These are phyloP conservation scores for Pasiphila rectangulata DNA, from an alignment of 2,888 invertebrate species.

Conservation along the genomic window DNA sequence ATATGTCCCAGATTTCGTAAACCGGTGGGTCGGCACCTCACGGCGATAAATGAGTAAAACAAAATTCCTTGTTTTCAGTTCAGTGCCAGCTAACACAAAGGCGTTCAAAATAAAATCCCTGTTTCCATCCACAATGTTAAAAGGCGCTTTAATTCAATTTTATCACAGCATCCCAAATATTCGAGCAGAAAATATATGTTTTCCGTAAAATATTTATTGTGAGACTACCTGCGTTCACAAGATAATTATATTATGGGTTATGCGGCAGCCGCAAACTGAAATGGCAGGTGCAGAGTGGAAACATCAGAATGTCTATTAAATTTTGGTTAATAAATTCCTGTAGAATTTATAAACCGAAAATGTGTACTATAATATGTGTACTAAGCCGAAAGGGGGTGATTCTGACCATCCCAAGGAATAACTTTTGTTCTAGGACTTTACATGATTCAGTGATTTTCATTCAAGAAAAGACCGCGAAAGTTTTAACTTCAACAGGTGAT, in stretches of 20 bases:
- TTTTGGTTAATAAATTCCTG: background rate
- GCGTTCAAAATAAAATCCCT: background rate
- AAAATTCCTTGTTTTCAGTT: too few relatives aligned
- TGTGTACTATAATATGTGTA: too few relatives aligned
- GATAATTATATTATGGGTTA: conserved; percentile 11
- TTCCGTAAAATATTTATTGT: conserved; percentile 10
- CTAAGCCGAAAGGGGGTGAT: too few relatives aligned
- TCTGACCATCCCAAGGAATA: too few relatives aligned
- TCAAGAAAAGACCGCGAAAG: too few relatives aligned
- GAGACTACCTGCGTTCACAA: conserved; percentile 9
- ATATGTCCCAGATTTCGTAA: too few relatives aligned
- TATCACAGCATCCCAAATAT: background rate
- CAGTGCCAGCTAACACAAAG: background rate
- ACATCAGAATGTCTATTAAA: background rate
- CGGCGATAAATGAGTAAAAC: too few relatives aligned
- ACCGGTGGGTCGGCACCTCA: too few relatives aligned
- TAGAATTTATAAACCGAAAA: too few relatives aligned
- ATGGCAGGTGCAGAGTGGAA: background rate
- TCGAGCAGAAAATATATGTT: conserved; percentile 6
- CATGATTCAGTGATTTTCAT: too few relatives aligned
- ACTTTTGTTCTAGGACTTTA: too few relatives aligned
- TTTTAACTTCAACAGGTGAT: too few relatives aligned
- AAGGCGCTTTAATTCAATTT: conserved; percentile 2
- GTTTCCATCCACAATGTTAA: background rate
- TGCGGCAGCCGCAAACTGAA: conserved; percentile 1